phyloP scores from a whole-genome alignment of 2,888 invertebrate genomes.

The Callosobruchus maculatus region DNA sequence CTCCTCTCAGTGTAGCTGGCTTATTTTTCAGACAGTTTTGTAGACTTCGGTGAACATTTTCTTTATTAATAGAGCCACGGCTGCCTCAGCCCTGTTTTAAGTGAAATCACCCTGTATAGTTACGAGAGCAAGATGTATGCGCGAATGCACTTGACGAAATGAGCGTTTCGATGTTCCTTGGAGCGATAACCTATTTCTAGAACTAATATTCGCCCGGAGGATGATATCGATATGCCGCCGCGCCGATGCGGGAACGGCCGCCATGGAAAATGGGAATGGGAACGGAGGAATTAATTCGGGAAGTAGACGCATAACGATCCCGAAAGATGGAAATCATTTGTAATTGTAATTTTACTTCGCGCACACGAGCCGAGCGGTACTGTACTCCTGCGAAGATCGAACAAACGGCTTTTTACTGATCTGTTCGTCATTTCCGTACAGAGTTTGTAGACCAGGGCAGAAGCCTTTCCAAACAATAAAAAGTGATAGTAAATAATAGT shows the following conservation, averaged over 20 bases:
- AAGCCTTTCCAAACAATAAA: too few species aligned
- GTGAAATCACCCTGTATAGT: too few species aligned
- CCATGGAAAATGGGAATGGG: neutral
- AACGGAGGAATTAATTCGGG: neutral
- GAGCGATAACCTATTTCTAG: neutral
- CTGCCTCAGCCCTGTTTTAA: too few species aligned
- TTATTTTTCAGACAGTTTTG: too few species aligned
- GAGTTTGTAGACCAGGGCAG: too few species aligned
- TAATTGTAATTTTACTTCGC: neutral
- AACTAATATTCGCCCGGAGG: neutral
- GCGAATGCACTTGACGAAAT: neutral
- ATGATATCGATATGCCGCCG: neutral
- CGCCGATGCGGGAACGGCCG: neutral
- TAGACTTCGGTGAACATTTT: too few species aligned
- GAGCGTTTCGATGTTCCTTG: neutral
- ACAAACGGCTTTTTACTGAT: too few species aligned
- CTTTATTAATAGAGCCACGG: too few species aligned
- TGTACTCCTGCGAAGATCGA: neutral
- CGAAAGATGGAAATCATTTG: neutral
- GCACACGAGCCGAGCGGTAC: neutral
- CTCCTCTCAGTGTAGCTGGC: too few species aligned
- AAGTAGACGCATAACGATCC: neutral
- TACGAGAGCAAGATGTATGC: neutral
- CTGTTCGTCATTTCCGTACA: too few species aligned
- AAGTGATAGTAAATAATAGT: too few species aligned